A percentile compares a stretch with the other conserved stretches of the same genome.
phyloP scores from a whole-genome alignment of 2,113 vertebrate genomes.

The Actinemys pallida region DNA sequence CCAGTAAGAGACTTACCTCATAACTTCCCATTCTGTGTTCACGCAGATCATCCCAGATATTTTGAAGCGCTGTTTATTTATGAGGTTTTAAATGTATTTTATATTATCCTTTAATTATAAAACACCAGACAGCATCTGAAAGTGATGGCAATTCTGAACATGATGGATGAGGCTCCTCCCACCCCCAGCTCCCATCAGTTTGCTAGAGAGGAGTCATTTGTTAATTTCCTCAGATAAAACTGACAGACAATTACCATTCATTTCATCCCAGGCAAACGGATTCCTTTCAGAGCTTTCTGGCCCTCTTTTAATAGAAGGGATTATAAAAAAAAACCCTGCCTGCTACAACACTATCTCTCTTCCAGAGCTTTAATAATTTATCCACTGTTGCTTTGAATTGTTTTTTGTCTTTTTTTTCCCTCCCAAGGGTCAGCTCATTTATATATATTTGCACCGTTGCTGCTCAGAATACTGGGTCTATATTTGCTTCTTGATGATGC shows the following conservation, averaged over 20 bases:
- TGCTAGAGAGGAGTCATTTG: slow-evolving; percentile 15
- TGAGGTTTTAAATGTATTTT: slow-evolving; percentile 41
- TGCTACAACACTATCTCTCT: background rate
- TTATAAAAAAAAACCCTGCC: background rate
- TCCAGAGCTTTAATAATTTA: slow-evolving; percentile 37
- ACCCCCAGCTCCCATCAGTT: background rate
- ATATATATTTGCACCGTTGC: background rate
- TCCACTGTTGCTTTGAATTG: background rate
- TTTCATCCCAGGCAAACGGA: background rate
- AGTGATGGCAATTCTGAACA: slow-evolving; percentile 9
- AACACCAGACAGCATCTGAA: background rate
- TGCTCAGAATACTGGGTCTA: background rate
- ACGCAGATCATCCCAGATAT: background rate
- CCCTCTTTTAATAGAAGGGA: slow-evolving; percentile 1
- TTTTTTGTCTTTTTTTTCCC: background rate
- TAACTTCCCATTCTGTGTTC: background rate
- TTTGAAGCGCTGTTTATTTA: background rate
- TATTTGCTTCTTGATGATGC: background rate
- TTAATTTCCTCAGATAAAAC: slow-evolving; percentile 56
- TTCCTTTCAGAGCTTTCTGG: background rate
- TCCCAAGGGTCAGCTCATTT: background rate
- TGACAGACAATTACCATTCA: slow-evolving; percentile 44
- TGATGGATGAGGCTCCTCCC: slow-evolving; percentile 45
- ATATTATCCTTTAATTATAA: background rate
- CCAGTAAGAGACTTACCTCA: background rate